A percentile compares a stretch with the other conserved stretches of the same genome.
phyloP scores from a whole-genome alignment of 2,888 invertebrate species.

The Calameuta pallipes region DNA sequence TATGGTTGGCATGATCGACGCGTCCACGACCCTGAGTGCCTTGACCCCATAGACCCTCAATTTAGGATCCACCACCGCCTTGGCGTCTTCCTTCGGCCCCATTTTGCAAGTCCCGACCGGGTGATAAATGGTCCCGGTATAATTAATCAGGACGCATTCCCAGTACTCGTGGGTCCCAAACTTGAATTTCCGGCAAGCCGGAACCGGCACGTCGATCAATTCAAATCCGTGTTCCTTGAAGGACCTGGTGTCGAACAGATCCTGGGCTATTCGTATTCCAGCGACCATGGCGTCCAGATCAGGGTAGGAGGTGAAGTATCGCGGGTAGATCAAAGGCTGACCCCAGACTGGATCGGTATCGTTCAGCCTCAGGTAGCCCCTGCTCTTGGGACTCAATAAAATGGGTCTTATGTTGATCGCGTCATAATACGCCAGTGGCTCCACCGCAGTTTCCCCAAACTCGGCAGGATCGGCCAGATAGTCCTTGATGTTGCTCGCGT shows the following conservation, averaged over 20 bases:
- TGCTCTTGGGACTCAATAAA: constrained; percentile 73
- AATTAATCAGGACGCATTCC: constrained; percentile 73
- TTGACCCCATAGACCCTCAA: constrained; percentile 74
- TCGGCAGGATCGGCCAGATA: constrained; percentile 72
- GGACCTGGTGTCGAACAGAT: constrained; percentile 72
- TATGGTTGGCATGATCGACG: constrained; percentile 75
- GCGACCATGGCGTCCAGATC: constrained; percentile 74
- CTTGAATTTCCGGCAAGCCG: constrained; percentile 69
- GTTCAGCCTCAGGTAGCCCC: constrained; percentile 74
- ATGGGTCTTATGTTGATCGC: constrained; percentile 74
- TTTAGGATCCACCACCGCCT: constrained; percentile 75
- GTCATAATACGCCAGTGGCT: constrained; percentile 74
- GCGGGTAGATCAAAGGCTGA: constrained; percentile 79
- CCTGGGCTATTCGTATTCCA: constrained; percentile 71
- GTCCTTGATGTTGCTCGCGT: constrained; percentile 70
- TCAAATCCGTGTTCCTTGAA: constrained; percentile 71
- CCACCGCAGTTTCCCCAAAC: constrained; percentile 66
- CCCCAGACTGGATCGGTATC: constrained; percentile 78
- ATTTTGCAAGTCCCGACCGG: constrained; percentile 79
- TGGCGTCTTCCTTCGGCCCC: constrained; percentile 73
- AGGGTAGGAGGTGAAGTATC: constrained; percentile 73
- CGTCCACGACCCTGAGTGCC: constrained; percentile 75
- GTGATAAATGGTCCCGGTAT: constrained; percentile 79
- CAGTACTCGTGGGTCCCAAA: constrained; percentile 77
- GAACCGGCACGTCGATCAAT: constrained; percentile 71